These are phyloP conservation scores for Helicoverpa zea DNA, from an alignment of 1,140 invertebrate genomes.

Conservation along the genomic window DNA sequence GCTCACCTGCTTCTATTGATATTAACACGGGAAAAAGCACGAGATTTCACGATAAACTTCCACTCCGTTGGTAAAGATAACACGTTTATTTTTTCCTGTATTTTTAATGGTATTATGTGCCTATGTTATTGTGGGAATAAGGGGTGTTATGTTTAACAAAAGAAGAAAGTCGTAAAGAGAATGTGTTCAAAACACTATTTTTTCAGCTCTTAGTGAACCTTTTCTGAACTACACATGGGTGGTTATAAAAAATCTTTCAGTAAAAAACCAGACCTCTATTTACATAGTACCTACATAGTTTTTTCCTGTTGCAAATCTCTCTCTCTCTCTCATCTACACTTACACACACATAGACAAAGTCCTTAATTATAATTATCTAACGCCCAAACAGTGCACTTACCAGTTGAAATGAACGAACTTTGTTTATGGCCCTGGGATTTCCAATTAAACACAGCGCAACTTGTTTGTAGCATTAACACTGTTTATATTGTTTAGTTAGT, in stretches of 20 bases:
- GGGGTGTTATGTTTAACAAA: neutral
- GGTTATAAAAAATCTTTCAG: too few relatives aligned
- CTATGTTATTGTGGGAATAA: slow-evolving; percentile 24
- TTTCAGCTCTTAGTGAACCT: too few relatives aligned
- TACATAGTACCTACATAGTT: too few relatives aligned
- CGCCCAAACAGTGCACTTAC: slow-evolving; percentile 42
- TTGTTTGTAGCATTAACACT: slow-evolving; percentile 44
- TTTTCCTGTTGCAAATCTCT: neutral
- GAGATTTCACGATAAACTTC: slow-evolving; percentile 39
- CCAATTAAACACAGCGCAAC: slow-evolving; percentile 48
- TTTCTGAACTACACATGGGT: too few relatives aligned
- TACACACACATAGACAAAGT: too few relatives aligned
- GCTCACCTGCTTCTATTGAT: slow-evolving; percentile 53
- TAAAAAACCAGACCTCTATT: too few relatives aligned
- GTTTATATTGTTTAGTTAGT: slow-evolving; percentile 41
- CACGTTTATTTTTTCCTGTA: slow-evolving; percentile 25
- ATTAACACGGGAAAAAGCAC: slow-evolving; percentile 48
- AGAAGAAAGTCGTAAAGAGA: too few relatives aligned
- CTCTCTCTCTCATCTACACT: too few relatives aligned
- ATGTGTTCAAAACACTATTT: too few relatives aligned
- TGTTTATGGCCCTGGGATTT: slow-evolving; percentile 48
- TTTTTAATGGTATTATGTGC: slow-evolving; percentile 1
- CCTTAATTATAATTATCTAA: slow-evolving; percentile 36
- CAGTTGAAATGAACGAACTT: slow-evolving; percentile 47
- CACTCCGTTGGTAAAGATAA: slow-evolving; percentile 15